phyloP scores from a whole-genome alignment of 2,888 invertebrate species.

The Pristionchus mayeri region DNA sequence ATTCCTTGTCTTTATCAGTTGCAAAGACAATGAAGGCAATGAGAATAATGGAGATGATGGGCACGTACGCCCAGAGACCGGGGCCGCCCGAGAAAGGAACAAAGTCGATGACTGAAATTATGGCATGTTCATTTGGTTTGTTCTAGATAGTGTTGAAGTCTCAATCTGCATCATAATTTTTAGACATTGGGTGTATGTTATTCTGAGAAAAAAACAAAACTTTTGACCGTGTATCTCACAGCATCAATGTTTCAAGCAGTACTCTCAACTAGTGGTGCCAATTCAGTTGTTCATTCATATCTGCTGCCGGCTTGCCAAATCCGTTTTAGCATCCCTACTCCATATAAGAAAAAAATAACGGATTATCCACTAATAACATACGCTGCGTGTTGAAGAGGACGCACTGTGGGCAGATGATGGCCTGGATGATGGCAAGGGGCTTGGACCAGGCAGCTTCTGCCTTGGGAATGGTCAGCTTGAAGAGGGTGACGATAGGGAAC shows the following conservation, averaged over 20 bases:
- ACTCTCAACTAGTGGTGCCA: too few relatives aligned
- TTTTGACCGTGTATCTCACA: not conserved
- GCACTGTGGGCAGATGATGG: not conserved
- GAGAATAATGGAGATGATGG: not conserved
- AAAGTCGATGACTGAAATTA: not conserved
- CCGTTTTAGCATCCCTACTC: too few relatives aligned
- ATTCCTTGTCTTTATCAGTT: not conserved
- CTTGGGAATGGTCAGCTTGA: constrained; percentile 24
- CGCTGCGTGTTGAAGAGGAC: constrained; percentile 13
- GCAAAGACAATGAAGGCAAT: not conserved
- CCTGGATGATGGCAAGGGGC: constrained; percentile 17
- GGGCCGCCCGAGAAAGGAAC: constrained; percentile 21
- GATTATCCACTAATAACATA: not conserved
- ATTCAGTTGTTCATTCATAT: too few relatives aligned
- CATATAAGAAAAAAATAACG: too few relatives aligned
- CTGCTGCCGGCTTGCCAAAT: too few relatives aligned
- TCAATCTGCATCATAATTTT: too few relatives aligned
- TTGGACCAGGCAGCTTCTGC: constrained; percentile 42
- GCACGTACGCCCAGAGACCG: constrained; percentile 13
- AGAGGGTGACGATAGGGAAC: not conserved
- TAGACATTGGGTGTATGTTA: too few relatives aligned
- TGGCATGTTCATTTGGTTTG: too few relatives aligned
- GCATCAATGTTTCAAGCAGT: too few relatives aligned
- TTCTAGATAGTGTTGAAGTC: too few relatives aligned
- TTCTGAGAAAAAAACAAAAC: not conserved